Evolutionary conservation across 2,888 invertebrate species (phyloP), one percentile per base, ranked within the genome.

Genomic region (Epirrhoe tristata): DNA sequence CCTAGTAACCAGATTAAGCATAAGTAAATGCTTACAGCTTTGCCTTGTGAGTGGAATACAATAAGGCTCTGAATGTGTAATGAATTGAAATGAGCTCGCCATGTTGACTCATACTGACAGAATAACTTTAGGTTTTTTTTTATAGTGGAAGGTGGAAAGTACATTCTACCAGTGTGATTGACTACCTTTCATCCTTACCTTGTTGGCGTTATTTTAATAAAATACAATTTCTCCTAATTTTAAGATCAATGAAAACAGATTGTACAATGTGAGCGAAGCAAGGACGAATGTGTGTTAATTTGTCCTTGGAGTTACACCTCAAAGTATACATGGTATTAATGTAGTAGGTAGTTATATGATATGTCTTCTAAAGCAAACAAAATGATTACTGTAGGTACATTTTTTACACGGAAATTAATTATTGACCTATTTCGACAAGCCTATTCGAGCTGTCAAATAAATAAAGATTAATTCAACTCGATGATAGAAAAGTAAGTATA

Each of bases 361-460:
- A 3, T 24, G 24, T 24, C 24, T 24, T 24, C 36, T 39, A 39
- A 39, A 56, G 12, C 50, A 63, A 67, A 59, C 67, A 67, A 46
- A 62, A 59, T 63, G 51, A 67, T 63, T 59, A 63, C 24, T n/a
- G 46, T n/a, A 34, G 4, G 53, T 53, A 57, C 48, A 60, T 56
- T 54, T 54, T 34, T 57, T 50, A 50, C n/a, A 53, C 55, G 67
- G 67, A 67, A 63, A 67, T 63, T 53, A 50, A 57, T 63, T 55
- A 63, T 67, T 67, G 67, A 63, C 67, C 67, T 53, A 67, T 48
- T 60, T 63, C n/a, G 53, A 63, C 43, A 52, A 55, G 63, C 48
- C 55, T 48, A 63, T 57, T 56, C 43, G 46, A 60, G 32, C 46
- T 60, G 63, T 60, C 59, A 63, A 32, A 63, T 67, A 48, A 59